phyloP scores from a whole-genome alignment of 2,797 vertebrate genomes.

The Prionace glauca region DNA sequence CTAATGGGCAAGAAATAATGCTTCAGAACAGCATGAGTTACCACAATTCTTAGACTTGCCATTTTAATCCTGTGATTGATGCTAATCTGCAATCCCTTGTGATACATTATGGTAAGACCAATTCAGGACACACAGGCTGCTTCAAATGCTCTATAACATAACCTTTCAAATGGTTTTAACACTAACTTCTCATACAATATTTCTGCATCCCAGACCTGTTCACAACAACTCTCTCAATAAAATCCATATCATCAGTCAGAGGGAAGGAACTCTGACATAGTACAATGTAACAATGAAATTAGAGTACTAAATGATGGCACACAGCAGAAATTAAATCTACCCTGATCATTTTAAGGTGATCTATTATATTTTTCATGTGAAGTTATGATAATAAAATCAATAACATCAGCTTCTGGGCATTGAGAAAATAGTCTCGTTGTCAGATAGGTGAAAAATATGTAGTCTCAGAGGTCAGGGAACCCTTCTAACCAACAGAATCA shows the following conservation, averaged over 20 bases:
- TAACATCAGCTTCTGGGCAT: background rate
- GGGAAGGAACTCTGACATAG: background rate
- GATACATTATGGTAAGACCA: background rate
- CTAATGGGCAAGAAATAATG: background rate
- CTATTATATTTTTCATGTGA: background rate
- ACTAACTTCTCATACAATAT: background rate
- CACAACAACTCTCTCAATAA: background rate
- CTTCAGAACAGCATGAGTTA: background rate
- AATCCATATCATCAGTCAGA: background rate
- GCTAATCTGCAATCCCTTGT: background rate
- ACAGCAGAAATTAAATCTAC: background rate
- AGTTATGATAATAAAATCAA: background rate
- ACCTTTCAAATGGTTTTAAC: background rate
- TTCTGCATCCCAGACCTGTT: background rate
- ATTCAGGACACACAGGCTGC: background rate
- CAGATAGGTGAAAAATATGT: background rate
- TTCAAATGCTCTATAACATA: background rate
- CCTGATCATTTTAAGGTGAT: background rate
- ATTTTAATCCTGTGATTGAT: background rate
- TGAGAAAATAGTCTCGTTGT: background rate
- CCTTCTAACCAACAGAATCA: background rate
- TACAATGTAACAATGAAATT: too few relatives aligned
- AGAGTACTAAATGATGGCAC: background rate
- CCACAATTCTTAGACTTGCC: background rate
- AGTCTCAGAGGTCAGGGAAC: background rate